phyloP scores from a whole-genome alignment of 35 echinoderm and acorn worm genomes.

The Apostichopus parvimensis region DNA sequence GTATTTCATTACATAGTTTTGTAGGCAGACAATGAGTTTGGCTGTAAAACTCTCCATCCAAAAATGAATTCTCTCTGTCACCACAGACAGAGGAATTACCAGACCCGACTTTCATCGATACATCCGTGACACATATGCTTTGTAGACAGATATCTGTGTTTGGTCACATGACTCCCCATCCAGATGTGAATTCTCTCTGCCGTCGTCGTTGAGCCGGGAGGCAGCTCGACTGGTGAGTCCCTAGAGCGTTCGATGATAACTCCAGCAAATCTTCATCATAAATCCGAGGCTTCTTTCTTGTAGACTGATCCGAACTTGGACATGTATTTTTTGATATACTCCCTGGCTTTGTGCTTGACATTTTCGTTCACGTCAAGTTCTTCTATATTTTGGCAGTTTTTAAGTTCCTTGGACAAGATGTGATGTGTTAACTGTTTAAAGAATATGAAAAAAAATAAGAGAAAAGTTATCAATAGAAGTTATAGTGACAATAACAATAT shows the following conservation, averaged over 20 bases:
- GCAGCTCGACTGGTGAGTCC: not conserved
- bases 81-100: too few relatives aligned
- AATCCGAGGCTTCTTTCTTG: slow-evolving; percentile 74
- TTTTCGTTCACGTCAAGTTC: slow-evolving; percentile 96
- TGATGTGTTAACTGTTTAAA: slow-evolving; percentile 81
- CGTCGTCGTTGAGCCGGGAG: not conserved
- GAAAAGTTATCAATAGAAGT: too few relatives aligned
- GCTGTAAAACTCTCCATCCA: too few relatives aligned
- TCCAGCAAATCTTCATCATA: slow-evolving; percentile 1
- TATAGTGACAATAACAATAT: too few relatives aligned
- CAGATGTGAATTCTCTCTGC: not conserved
- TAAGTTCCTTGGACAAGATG: slow-evolving; percentile 95
- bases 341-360: slow-evolving; percentile 95
- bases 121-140: too few relatives aligned
- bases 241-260: not conserved
- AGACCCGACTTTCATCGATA: too few relatives aligned
- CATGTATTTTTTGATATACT: slow-evolving; percentile 99
- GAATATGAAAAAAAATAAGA: not conserved
- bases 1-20: not conserved
- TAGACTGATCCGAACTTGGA: slow-evolving; percentile 79
- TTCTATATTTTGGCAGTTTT: slow-evolving; percentile 89
- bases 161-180: not conserved
- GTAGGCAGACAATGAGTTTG: too few relatives aligned
- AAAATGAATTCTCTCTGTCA: too few relatives aligned
- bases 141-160: too few relatives aligned